Base-by-base conservation (phyloP, 2,888 invertebrate genomes). In the Calameuta idolon region DNA sequence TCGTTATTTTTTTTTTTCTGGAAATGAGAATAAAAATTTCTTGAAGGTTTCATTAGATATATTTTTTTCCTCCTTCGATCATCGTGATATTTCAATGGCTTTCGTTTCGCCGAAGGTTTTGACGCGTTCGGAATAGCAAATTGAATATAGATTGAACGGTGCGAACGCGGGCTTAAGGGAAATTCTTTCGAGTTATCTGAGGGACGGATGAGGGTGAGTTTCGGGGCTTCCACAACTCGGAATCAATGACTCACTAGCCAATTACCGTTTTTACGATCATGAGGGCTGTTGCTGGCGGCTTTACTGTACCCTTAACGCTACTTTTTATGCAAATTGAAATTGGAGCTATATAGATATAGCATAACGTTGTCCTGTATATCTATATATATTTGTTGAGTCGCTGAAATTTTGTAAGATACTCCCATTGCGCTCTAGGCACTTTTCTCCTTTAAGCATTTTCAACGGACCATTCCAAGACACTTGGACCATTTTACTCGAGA, bases 201-300 rank as follows among this genome's bases (percentile, higher is more conserved):
- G 71, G 71, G 71, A 71, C 30, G 75, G 31, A 75, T 33, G 69
- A 34, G 30, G 68, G 75, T 34, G 68, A 40, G 55, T 34, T 34
- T 55, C 69, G 73, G 34, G 79, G 75, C 69, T 77, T 69, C 35
- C 74, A 80, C 75, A 78, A 82, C 82, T 73, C 80, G 74, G 75
- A 83, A 82, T 85, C 85, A 84, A 85, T 85, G 85, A 87, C 83
- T 88, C 88, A 86, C 88, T 89, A 88, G 89, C 86, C 89, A 89
- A 89, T 90, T 89, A 89, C 85, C 82, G 85, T 87, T 88, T 87
- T 83, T 81, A 30, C 34, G 69, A 68, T 75, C 77, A 74, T n/a
- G 55, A 75, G 73, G 74, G 75, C 71, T 69, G 77, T 37, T 73
- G n/a, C 12, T 37, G 75, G 74, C 55, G 69, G 69, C 77, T 75